These are phyloP conservation scores for Microctonus aethiopoides DNA, from an alignment of 2,888 invertebrate genomes.

Conservation along the genomic window DNA sequence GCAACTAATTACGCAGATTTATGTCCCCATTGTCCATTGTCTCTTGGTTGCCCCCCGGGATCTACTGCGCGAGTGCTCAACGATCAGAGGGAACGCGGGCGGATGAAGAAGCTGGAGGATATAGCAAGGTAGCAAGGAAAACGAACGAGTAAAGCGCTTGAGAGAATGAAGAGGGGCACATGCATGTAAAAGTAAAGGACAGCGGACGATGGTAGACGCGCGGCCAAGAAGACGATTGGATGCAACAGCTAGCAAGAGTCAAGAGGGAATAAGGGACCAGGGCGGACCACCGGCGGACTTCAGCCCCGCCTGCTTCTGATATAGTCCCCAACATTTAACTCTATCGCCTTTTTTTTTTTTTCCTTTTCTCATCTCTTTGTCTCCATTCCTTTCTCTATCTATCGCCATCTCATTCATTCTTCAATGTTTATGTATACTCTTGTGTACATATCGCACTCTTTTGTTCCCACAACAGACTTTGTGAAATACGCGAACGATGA, in stretches of 20 bases:
- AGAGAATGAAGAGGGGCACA: neutral
- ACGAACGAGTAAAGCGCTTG: constrained; percentile 28
- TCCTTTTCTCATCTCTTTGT: neutral
- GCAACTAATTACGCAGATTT: constrained; percentile 95
- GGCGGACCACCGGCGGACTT: constrained; percentile 57
- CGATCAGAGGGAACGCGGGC: neutral
- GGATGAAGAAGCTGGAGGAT: constrained; percentile 29
- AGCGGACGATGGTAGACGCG: constrained; percentile 31
- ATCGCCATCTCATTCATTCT: constrained; percentile 21
- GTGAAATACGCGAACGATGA: neutral
- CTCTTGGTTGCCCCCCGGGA: constrained; percentile 63
- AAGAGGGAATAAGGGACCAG: constrained; percentile 40
- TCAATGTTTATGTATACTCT: neutral
- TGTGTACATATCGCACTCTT: neutral
- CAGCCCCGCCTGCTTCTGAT: constrained; percentile 59
- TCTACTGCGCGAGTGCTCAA: constrained; percentile 34
- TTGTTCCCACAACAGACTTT: constrained; percentile 9
- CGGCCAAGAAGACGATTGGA: constrained; percentile 33
- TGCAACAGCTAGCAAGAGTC: constrained; percentile 34
- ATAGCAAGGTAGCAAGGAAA: constrained; percentile 28
- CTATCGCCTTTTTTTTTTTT: neutral
- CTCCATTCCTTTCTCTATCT: constrained; percentile 14
- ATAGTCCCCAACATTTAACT: constrained; percentile 20
- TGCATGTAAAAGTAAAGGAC: constrained; percentile 39
- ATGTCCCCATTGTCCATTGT: constrained; percentile 93